Percentiles rank a stretch among this genome's conserved stretches.
Conservation (phyloP, 2,113 vertebrate genomes). For the Hippoglossus stenolepis region DNA sequence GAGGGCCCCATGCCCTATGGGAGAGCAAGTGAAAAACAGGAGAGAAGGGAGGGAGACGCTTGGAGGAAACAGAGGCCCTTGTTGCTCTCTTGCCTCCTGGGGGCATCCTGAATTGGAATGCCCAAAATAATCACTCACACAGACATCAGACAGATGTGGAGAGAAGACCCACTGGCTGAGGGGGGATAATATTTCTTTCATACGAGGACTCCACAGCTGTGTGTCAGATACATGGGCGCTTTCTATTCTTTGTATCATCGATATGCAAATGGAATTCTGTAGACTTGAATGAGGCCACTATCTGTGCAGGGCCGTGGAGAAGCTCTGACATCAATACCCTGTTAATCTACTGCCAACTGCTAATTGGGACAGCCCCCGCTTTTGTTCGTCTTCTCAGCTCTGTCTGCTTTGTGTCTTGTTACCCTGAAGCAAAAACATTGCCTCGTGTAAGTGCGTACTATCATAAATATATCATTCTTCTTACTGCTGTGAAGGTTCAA, state of each 20-base stretch:
- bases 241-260: slow-evolving; percentile 60
- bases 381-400: slow-evolving; percentile 49
- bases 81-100: slow-evolving; percentile 72
- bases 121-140: slow-evolving; percentile 80
- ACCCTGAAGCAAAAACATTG: slow-evolving; percentile 60
- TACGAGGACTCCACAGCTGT: slow-evolving; percentile 79
- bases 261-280: slow-evolving; percentile 75
- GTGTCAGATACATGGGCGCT: slow-evolving; percentile 68
- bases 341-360: slow-evolving; percentile 74
- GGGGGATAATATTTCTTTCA: slow-evolving; percentile 83
- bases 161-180: slow-evolving; percentile 53
- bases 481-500: background rate
- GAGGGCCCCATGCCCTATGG: slow-evolving; percentile 67
- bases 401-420: slow-evolving; percentile 44
- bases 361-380: slow-evolving; percentile 71
- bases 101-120: slow-evolving; percentile 75
- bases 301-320: slow-evolving; percentile 51
- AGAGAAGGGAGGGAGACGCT: slow-evolving; percentile 21
- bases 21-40: slow-evolving; percentile 65
- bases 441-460: slow-evolving; percentile 11
- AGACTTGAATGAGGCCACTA: slow-evolving; percentile 72
- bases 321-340: slow-evolving; percentile 59
- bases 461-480: slow-evolving; percentile 35
- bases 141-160: slow-evolving; percentile 81
- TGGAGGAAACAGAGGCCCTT: slow-evolving; percentile 72